Evolutionary conservation across 30 jellyfish, hydroid and myxozoan genomes (phyloP).

Genomic region (Sanderia malayensis): DNA sequence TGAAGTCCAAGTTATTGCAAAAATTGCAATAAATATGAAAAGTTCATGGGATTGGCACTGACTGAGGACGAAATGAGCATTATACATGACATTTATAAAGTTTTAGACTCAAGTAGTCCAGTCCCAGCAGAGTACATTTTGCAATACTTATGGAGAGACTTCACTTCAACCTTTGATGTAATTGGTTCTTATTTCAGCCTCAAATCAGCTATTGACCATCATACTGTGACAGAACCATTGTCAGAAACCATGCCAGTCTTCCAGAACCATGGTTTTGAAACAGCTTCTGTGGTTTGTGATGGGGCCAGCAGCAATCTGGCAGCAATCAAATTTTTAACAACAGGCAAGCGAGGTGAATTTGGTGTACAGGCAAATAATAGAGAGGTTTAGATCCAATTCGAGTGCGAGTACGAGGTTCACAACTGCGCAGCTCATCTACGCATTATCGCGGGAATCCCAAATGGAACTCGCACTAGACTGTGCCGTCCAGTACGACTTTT

Average conservation of each 20-base stretch:
- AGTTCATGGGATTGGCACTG: conserved; percentile 26
- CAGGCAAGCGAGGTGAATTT: neutral
- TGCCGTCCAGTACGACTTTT: too few relatives aligned
- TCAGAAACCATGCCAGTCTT: neutral
- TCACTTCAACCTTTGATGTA: conserved; percentile 1
- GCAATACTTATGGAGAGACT: conserved; percentile 38
- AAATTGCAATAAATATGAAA: conserved; percentile 32
- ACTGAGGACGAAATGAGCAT: conserved; percentile 21
- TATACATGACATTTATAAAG: conserved; percentile 18
- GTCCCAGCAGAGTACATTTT: conserved; percentile 36
- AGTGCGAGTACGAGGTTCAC: too few relatives aligned
- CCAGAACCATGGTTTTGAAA: neutral
- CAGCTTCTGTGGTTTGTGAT: too few relatives aligned
- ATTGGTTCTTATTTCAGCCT: neutral
- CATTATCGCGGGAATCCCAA: too few relatives aligned
- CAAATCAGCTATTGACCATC: neutral
- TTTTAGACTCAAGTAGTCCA: conserved; percentile 1
- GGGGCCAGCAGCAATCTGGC: too few relatives aligned
- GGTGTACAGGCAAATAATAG: neutral
- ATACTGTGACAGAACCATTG: neutral
- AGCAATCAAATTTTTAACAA: too few relatives aligned
- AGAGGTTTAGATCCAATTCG: too few relatives aligned
- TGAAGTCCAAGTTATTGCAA: conserved; percentile 25
- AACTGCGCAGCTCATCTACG: too few relatives aligned
- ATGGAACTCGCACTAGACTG: too few relatives aligned